Percentiles rank a stretch among this genome's conserved stretches.
phyloP scores from a whole-genome alignment of 2,797 vertebrate genomes.

The Muraenolepis orangiensis region DNA sequence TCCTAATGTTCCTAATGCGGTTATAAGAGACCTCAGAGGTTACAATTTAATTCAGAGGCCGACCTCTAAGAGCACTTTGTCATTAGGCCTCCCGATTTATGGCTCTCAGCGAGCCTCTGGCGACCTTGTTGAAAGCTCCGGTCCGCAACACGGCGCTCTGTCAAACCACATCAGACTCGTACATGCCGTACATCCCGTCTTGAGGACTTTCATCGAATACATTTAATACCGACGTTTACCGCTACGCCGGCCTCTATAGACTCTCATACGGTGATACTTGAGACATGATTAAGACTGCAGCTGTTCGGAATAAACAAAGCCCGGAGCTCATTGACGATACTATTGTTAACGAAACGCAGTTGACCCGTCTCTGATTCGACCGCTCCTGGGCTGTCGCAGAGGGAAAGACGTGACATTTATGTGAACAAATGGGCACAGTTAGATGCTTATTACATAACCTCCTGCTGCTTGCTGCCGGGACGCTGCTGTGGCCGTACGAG shows the following conservation, averaged over 20 bases:
- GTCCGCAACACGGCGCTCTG: not conserved
- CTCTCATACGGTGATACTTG: not conserved
- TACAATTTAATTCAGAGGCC: slow-evolving; percentile 57
- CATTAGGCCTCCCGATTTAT: slow-evolving; percentile 32
- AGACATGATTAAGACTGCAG: not conserved
- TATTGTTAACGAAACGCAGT: not conserved
- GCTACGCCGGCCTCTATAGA: not conserved
- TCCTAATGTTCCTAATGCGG: slow-evolving; percentile 58
- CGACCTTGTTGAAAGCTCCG: slow-evolving; percentile 34
- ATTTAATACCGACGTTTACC: not conserved
- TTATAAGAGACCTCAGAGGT: slow-evolving; percentile 55
- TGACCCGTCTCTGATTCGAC: not conserved
- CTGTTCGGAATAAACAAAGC: not conserved
- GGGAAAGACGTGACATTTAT: not conserved
- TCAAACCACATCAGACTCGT: not conserved
- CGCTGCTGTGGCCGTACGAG: not conserved
- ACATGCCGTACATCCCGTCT: not conserved
- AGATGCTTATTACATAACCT: not conserved
- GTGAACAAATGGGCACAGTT: not conserved
- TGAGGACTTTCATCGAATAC: not conserved
- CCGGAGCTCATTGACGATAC: not conserved
- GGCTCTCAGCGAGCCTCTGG: slow-evolving; percentile 38
- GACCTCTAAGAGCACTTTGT: slow-evolving; percentile 53
- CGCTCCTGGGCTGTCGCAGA: not conserved
- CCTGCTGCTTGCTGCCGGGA: not conserved